A percentile compares a stretch with the other conserved stretches of the same genome.
These are phyloP conservation scores for Pharmacophagus antenor DNA, from an alignment of 2,888 invertebrate genomes.

Conservation along the genomic window DNA sequence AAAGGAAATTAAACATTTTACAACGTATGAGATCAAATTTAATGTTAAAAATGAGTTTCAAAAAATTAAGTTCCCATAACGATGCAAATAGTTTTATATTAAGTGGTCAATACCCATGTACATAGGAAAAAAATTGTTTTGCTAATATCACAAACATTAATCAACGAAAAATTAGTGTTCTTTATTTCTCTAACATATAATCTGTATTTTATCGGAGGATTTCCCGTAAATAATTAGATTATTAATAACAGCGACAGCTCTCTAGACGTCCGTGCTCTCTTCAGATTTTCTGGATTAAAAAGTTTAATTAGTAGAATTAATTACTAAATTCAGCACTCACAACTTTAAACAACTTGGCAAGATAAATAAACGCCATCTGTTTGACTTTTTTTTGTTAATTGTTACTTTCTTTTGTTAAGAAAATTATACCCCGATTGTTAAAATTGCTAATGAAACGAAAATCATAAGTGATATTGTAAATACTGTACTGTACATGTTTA, in stretches of 20 bases:
- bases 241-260: not conserved
- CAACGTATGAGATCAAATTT: not conserved
- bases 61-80: too few relatives aligned
- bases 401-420: too few relatives aligned
- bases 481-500: too few relatives aligned
- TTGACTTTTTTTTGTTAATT: not conserved
- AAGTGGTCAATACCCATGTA: too few relatives aligned
- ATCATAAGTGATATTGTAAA: too few relatives aligned
- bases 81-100: too few relatives aligned
- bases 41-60: not conserved
- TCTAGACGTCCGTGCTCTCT: constrained; percentile 7
- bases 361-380: not conserved
- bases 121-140: too few relatives aligned
- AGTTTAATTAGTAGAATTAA: constrained; percentile 26
- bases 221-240: not conserved
- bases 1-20: not conserved
- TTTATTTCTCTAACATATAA: not conserved
- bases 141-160: not conserved
- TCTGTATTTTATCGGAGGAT: not conserved
- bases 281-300: constrained; percentile 22
- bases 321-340: constrained; percentile 18
- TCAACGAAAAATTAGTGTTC: not conserved
- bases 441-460: too few relatives aligned
- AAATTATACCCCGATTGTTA: too few relatives aligned
- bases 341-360: constrained; percentile 18